Evolutionary conservation across 2,888 invertebrate genomes (phyloP).

Genomic region (Drosophila putrida): DNA sequence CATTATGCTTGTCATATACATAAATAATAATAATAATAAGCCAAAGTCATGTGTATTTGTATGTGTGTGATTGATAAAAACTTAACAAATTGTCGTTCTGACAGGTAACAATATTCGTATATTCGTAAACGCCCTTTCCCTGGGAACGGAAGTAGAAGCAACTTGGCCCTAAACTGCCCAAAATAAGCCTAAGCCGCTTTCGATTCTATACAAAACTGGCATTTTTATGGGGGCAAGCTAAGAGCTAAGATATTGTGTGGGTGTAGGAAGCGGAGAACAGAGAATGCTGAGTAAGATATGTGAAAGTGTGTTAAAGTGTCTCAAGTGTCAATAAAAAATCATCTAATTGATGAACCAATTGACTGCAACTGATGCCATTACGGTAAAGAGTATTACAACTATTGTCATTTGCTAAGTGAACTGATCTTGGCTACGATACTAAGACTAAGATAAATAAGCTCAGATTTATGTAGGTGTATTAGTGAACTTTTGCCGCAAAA

Average conservation of each 20-base stretch:
- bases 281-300: constrained; percentile 1
- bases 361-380: neutral
- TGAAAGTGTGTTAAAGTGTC: constrained; percentile 51
- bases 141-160: constrained; percentile 30
- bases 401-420: neutral
- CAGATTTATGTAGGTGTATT: neutral
- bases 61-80: constrained; percentile 50
- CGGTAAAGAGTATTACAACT: neutral
- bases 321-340: constrained; percentile 51
- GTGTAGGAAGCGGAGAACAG: neutral
- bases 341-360: constrained; percentile 24
- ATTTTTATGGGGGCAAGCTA: neutral
- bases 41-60: constrained; percentile 14
- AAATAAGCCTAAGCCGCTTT: constrained; percentile 41
- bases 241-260: neutral
- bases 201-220: constrained; percentile 2
- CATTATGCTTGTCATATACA: constrained; percentile 51
- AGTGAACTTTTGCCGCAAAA: neutral
- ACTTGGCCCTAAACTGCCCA: constrained; percentile 16
- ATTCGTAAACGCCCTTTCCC: constrained; percentile 11
- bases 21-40: constrained; percentile 55
- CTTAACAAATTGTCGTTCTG: constrained; percentile 39
- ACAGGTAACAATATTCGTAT: constrained; percentile 37
- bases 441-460: neutral
- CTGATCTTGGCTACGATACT: neutral